Conservation (phyloP, 1,140 invertebrate species). For the Aphidius ervi region DNA sequence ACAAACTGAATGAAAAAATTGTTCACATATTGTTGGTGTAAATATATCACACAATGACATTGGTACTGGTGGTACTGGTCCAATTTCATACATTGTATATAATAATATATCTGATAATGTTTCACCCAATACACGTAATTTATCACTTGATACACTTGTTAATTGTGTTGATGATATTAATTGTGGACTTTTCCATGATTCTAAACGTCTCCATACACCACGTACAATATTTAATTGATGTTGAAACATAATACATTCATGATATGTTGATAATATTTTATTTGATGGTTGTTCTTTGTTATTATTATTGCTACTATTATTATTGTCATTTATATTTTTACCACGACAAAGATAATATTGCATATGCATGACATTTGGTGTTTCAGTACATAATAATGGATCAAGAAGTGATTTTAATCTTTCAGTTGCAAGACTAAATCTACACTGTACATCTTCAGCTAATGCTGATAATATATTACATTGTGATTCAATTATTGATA, state of each 20-base stretch:
- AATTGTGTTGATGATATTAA: conserved; percentile 51
- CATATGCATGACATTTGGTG: conserved; percentile 75
- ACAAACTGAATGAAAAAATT: conserved; percentile 65
- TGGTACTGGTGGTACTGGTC: conserved; percentile 51
- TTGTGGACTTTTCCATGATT: conserved; percentile 52
- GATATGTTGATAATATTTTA: conserved; percentile 75
- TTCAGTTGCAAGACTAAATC: conserved; percentile 76
- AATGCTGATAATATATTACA: conserved; percentile 57
- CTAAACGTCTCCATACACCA: conserved; percentile 68
- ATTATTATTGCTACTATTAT: too few relatives aligned
- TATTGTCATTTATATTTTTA: conserved; percentile 55
- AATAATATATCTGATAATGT: conserved; percentile 74
- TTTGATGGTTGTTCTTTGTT: conserved; percentile 58
- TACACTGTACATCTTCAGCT: conserved; percentile 76
- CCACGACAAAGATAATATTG: conserved; percentile 66
- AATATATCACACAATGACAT: conserved; percentile 56
- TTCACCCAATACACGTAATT: conserved; percentile 74
- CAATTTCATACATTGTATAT: conserved; percentile 62
- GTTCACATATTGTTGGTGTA: conserved; percentile 60
- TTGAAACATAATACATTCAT: conserved; percentile 77
- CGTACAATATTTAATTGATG: conserved; percentile 74
- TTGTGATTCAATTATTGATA: conserved; percentile 55
- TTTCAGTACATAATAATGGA: conserved; percentile 70
- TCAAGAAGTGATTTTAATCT: conserved; percentile 72
- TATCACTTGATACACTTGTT: conserved; percentile 66